A percentile compares a stretch with the other conserved stretches of the same genome.
phyloP scores from a whole-genome alignment of 2,888 invertebrate genomes.

The Hypercompe scribonia region DNA sequence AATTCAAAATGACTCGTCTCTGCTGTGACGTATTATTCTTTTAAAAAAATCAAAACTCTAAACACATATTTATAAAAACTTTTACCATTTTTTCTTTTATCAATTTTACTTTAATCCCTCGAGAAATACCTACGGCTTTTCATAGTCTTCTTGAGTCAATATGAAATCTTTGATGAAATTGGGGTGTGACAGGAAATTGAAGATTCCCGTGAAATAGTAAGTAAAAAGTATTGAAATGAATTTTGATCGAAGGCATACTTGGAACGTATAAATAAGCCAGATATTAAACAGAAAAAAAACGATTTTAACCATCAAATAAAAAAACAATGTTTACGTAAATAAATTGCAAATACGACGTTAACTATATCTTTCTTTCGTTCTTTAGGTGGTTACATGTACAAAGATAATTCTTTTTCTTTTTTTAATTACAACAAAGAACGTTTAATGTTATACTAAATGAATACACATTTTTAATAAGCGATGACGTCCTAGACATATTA shows the following conservation, averaged over 20 bases:
- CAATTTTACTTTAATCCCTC: conserved; percentile 38
- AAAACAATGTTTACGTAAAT: not conserved
- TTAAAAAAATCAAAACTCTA: not conserved
- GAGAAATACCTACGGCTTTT: conserved; percentile 27
- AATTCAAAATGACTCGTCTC: not conserved
- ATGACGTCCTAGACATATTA: not conserved
- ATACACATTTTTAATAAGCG: not conserved
- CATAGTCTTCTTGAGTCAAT: conserved; percentile 35
- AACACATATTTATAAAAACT: conserved; percentile 31
- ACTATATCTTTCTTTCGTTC: too few species aligned
- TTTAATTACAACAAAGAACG: too few species aligned
- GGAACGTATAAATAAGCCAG: not conserved
- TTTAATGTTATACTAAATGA: not conserved
- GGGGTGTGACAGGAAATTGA: conserved; percentile 23
- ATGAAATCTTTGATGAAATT: conserved; percentile 28
- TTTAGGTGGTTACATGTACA: too few species aligned
- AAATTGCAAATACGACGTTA: too few species aligned
- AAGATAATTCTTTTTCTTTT: too few species aligned
- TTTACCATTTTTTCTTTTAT: conserved; percentile 36
- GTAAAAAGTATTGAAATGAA: conserved; percentile 16
- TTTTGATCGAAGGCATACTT: not conserved
- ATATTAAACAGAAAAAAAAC: not conserved
- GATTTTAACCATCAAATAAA: not conserved
- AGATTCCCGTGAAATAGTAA: conserved; percentile 18
- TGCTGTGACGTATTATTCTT: not conserved